Evolutionary conservation across 2,797 vertebrate genomes (phyloP).

Genomic region (Leptodactylus fallax): DNA sequence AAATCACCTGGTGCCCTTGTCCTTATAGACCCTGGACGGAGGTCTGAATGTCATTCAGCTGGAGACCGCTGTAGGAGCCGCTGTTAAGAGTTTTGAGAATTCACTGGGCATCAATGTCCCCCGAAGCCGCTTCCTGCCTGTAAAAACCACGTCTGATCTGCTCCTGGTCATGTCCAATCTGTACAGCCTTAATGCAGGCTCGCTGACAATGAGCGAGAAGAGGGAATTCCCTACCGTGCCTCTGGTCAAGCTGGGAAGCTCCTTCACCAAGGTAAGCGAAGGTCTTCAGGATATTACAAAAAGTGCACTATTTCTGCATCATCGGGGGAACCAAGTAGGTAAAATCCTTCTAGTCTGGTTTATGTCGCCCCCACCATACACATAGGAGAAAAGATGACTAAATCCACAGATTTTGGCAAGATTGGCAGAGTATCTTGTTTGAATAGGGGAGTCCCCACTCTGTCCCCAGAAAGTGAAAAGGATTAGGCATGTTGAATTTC

Average conservation of each 20-base stretch:
- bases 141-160: constrained; percentile 97
- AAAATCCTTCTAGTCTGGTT: too few species aligned
- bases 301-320: too few species aligned
- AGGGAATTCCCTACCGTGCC: constrained; percentile 96
- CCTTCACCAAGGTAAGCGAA: constrained; percentile 91
- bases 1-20: not conserved
- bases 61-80: constrained; percentile 97
- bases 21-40: constrained; percentile 88
- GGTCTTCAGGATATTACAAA: not conserved
- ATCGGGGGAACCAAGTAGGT: too few species aligned
- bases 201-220: constrained; percentile 94
- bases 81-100: constrained; percentile 97
- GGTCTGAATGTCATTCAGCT: constrained; percentile 95
- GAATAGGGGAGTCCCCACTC: too few species aligned
- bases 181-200: constrained; percentile 95
- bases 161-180: constrained; percentile 98
- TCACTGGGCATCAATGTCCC: constrained; percentile 97
- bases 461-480: too few species aligned
- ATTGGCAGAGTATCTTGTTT: too few species aligned
- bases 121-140: constrained; percentile 95
- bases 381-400: too few species aligned
- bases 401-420: too few species aligned
- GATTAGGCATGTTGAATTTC: too few species aligned
- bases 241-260: constrained; percentile 96
- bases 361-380: too few species aligned